These are phyloP conservation scores for Mesoclemmys tuberculata DNA, from an alignment of 2,113 vertebrate species.

Conservation along the genomic window DNA sequence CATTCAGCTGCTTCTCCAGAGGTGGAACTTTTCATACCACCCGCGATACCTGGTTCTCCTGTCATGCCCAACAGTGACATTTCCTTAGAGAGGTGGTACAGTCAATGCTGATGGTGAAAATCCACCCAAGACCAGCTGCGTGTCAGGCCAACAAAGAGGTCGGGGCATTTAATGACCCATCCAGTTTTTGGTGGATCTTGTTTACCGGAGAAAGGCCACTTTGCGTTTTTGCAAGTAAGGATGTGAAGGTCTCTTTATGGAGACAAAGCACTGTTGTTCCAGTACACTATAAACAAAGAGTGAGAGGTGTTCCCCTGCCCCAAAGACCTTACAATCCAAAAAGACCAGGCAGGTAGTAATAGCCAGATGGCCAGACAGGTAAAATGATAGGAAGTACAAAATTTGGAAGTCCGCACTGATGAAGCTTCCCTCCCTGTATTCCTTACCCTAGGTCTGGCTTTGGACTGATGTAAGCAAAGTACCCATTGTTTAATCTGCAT, in stretches of 20 bases:
- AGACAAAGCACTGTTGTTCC: too few species aligned
- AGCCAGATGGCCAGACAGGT: background rate
- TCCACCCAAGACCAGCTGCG: background rate
- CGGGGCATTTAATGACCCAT: background rate
- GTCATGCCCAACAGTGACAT: background rate
- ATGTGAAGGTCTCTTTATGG: background rate
- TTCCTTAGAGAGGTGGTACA: background rate
- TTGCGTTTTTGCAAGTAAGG: background rate
- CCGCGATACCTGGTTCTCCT: background rate
- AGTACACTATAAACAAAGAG: background rate
- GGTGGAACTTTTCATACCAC: background rate
- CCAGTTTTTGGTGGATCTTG: background rate
- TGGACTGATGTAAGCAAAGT: background rate
- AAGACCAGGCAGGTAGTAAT: background rate
- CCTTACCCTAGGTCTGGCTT: background rate
- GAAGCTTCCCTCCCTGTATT: background rate
- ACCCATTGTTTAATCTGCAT: background rate
- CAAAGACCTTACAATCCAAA: background rate
- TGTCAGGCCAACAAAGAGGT: too few species aligned
- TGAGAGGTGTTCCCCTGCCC: fast-evolving
- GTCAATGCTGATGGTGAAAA: background rate
- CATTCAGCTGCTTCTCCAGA: background rate
- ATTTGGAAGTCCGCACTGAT: too few species aligned
- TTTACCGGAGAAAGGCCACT: background rate
- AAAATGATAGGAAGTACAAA: too few species aligned